These are phyloP conservation scores for Podarcis cretensis DNA, from an alignment of 2,113 vertebrate genomes.

Conservation along the genomic window DNA sequence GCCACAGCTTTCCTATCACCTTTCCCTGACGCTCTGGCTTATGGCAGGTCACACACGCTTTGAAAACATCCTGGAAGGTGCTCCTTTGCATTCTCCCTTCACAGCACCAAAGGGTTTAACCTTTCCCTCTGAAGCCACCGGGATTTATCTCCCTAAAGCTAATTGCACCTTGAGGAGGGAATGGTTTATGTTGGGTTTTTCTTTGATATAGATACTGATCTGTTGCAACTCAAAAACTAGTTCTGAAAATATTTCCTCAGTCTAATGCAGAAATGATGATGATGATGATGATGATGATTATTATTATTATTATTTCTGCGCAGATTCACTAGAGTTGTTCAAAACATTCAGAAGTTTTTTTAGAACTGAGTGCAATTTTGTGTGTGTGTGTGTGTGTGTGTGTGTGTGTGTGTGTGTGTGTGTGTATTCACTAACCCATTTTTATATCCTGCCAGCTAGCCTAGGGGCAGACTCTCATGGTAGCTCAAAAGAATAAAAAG, in stretches of 20 bases:
- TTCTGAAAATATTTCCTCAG: not conserved
- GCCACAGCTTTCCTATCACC: too few species aligned
- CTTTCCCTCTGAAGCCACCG: too few species aligned
- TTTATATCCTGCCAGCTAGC: not conserved
- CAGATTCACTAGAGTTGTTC: not conserved
- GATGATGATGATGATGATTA: too few species aligned
- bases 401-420: not conserved
- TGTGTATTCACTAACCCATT: not conserved
- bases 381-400: not conserved
- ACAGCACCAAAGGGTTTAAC: too few species aligned
- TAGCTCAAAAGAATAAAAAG: not conserved
- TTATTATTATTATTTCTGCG: not conserved
- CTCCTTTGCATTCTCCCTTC: too few species aligned
- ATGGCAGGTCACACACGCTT: too few species aligned
- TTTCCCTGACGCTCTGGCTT: too few species aligned
- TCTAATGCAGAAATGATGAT: not conserved
- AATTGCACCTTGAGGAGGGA: too few species aligned
- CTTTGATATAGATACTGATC: too few species aligned
- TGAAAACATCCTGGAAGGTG: too few species aligned
- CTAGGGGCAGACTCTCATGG: not conserved
- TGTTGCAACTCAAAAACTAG: too few species aligned
- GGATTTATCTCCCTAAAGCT: too few species aligned
- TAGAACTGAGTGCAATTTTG: not conserved
- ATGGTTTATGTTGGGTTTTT: not conserved
- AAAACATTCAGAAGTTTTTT: not conserved